Conservation (phyloP, 2,888 invertebrate species). For the Archaeoteleia sp. region DNA sequence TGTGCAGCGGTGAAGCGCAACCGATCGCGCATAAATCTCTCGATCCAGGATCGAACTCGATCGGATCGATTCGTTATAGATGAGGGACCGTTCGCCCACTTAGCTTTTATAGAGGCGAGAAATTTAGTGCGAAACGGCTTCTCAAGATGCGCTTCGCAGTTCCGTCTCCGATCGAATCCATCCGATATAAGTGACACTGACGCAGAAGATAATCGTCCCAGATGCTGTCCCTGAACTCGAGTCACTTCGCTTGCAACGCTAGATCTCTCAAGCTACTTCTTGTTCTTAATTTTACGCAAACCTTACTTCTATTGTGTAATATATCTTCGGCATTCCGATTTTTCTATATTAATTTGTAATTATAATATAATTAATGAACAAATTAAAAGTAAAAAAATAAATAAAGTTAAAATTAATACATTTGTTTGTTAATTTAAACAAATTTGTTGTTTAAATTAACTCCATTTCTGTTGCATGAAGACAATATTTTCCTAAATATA, state of each 20-base stretch:
- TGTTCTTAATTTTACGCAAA: slow-evolving; percentile 37
- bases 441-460: no score
- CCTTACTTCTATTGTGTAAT: neutral
- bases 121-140: slow-evolving; percentile 55
- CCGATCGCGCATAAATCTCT: slow-evolving; percentile 65
- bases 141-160: slow-evolving; percentile 53
- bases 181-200: slow-evolving; percentile 54
- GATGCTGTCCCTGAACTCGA: slow-evolving; percentile 52
- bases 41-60: slow-evolving; percentile 60
- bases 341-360: no score
- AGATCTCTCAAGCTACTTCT: neutral
- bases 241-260: slow-evolving; percentile 13
- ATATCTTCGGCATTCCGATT: no score
- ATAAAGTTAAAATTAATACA: no score
- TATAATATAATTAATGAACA: no score
- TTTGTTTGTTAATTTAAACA: no score
- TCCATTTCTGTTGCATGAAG: no score
- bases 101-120: slow-evolving; percentile 56
- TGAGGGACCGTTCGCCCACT: slow-evolving; percentile 59
- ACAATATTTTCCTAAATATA: no score
- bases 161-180: slow-evolving; percentile 58
- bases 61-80: slow-evolving; percentile 68
- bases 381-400: no score
- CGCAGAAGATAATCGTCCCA: slow-evolving; percentile 50
- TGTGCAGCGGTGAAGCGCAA: slow-evolving; percentile 44